phyloP scores from a whole-genome alignment of 1,140 invertebrate species.

The Solenopsis fugax region DNA sequence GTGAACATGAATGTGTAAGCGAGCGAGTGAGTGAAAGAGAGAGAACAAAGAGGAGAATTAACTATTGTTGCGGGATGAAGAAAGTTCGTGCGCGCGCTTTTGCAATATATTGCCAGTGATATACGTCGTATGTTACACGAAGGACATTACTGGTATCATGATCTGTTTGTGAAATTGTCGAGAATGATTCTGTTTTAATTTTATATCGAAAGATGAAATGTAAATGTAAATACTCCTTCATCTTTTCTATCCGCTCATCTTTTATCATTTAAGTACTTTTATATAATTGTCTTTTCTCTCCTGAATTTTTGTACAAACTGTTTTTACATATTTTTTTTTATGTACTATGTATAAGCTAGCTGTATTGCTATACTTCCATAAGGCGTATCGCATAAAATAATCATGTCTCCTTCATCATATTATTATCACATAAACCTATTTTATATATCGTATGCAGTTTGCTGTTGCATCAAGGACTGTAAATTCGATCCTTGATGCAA shows the following conservation, averaged over 20 bases:
- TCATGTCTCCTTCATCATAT: constrained; percentile 80
- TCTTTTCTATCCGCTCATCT: constrained; percentile 64
- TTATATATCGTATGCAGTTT: constrained; percentile 72
- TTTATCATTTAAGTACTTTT: constrained; percentile 79
- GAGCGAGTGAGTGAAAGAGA: neutral
- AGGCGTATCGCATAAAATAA: constrained; percentile 78
- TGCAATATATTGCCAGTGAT: constrained; percentile 69
- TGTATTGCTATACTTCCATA: constrained; percentile 76
- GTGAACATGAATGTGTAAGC: neutral
- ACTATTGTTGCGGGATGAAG: constrained; percentile 62
- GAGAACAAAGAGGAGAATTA: constrained; percentile 45
- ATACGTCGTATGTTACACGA: constrained; percentile 22
- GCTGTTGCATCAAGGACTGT: constrained; percentile 72
- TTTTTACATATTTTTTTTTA: constrained; percentile 85
- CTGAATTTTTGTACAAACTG: constrained; percentile 85
- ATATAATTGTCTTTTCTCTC: constrained; percentile 84
- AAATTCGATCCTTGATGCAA: constrained; percentile 67
- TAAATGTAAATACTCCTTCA: constrained; percentile 82
- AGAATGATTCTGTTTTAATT: constrained; percentile 25
- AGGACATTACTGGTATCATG: constrained; percentile 7
- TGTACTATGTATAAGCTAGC: constrained; percentile 75
- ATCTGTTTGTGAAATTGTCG: constrained; percentile 29
- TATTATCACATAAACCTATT: constrained; percentile 64
- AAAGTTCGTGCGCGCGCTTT: constrained; percentile 56
- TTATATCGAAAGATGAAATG: constrained; percentile 60